Percentiles rank a stretch among this genome's conserved stretches.
These are phyloP conservation scores for Muscicapa adusta DNA, from an alignment of 2,113 vertebrate species.

Conservation along the genomic window DNA sequence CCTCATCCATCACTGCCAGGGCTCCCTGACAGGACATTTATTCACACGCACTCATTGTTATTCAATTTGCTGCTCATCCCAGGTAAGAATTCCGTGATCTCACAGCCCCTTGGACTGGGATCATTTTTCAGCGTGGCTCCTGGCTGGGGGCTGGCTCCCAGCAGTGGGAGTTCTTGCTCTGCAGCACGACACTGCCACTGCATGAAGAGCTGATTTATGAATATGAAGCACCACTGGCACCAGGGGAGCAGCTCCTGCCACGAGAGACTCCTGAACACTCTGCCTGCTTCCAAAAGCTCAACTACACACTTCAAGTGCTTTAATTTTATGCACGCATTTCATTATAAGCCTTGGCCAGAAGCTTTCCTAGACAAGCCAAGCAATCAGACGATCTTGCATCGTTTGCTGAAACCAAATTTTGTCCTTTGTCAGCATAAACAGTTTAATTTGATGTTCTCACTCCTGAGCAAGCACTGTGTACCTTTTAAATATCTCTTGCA, in stretches of 20 bases:
- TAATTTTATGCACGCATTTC: constrained; percentile 90
- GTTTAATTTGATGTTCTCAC: constrained; percentile 94
- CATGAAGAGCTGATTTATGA: constrained; percentile 77
- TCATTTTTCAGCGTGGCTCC: constrained; percentile 76
- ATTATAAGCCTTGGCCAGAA: constrained; percentile 84
- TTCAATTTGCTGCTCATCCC: constrained; percentile 80
- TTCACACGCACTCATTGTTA: constrained; percentile 85
- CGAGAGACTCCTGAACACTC: constrained; percentile 72
- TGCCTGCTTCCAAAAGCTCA: constrained; percentile 13
- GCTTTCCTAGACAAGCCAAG: constrained; percentile 81
- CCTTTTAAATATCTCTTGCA: constrained; percentile 76
- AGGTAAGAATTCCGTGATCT: constrained; percentile 67
- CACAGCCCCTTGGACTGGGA: constrained; percentile 59
- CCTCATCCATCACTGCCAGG: constrained; percentile 88
- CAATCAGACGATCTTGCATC: constrained; percentile 89
- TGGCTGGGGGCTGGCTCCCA: constrained; percentile 64
- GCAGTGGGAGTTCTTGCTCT: constrained; percentile 54
- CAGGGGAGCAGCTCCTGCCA: constrained; percentile 63
- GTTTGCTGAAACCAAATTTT: constrained; percentile 91
- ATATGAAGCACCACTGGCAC: constrained; percentile 63
- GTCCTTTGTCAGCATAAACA: constrained; percentile 98
- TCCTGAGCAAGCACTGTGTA: constrained; percentile 92
- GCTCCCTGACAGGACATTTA: constrained; percentile 84
- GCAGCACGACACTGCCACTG: constrained; percentile 61
- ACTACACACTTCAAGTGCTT: constrained; percentile 61